Base-by-base conservation (phyloP, 23 tunicate species). In the Clavelina lepadiformis region DNA sequence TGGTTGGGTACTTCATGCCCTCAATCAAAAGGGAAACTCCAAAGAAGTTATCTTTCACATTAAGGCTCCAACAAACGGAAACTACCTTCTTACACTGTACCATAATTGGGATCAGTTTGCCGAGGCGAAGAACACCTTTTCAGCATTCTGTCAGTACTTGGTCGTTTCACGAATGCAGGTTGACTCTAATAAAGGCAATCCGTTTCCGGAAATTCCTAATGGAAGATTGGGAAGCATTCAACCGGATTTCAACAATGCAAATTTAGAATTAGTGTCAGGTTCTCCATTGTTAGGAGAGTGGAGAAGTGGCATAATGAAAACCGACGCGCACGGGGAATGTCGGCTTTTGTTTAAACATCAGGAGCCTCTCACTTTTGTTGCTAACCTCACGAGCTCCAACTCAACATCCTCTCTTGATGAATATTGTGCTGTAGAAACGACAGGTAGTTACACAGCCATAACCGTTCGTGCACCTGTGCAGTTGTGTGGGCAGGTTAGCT, bases 121-220 rank as follows among this genome's bases (percentile, higher is more conserved):
- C 24, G 29, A 56, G 11, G 31, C 28, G 31, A 34, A 54, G 0
- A 55, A 49, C 1, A 52, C 19, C 5, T 71, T 63, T 37, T 19
- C 61, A 3, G 79, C 74, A n/a, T 77, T 85, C 38, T 73, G 75
- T 36, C 74, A 77, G 27, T 85, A 77, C 36, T 61, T 85, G 35
- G 64, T 85, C 3, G 53, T 41, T 53, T 68, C 72, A 49, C 62
- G 26, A 8, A 44, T 62, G 34, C 75, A 63, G 46, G 8, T 63
- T 21, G 52, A 60, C 28, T 32, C 31, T 47, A 45, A 23, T 3
- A 47, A 27, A 20, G 23, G 23, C n/a, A 25, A 32, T 2, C 61
- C 31, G 8, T 85, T 70, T 55, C 94, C 94, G 0, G 25, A 28
- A 1, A 56, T 77, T 30, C 74, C 84, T 25, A 71, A 77, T 53